A percentile compares a stretch with the other conserved stretches of the same genome.
phyloP scores from a whole-genome alignment of 35 echinoderm and acorn worm genomes.

The Apostichopus japonicus region DNA sequence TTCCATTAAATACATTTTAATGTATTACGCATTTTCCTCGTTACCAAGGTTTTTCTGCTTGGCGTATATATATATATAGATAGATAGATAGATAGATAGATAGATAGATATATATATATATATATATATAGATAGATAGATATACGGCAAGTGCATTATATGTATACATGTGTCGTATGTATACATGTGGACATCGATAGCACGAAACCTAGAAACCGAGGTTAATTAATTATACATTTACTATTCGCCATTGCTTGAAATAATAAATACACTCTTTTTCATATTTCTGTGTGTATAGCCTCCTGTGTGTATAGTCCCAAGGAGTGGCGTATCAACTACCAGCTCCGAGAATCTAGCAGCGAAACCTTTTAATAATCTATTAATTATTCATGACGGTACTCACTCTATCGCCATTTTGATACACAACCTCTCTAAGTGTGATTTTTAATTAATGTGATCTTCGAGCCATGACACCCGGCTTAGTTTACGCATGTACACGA shows the following conservation, averaged over 20 bases:
- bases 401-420: slow-evolving; percentile 14
- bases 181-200: no score
- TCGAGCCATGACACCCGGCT: not conserved
- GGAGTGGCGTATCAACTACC: not conserved
- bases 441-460: slow-evolving; percentile 35
- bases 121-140: no score
- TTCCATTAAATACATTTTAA: no score
- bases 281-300: not conserved
- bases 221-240: not conserved
- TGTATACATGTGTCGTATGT: no score
- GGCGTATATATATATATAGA: no score
- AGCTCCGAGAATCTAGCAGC: not conserved
- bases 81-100: no score
- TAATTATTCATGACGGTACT: slow-evolving; percentile 29
- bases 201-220: no score
- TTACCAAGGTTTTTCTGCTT: no score
- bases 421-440: slow-evolving; percentile 34
- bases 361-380: not conserved
- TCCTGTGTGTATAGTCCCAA: not conserved
- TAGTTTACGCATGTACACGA: not conserved
- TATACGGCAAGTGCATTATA: no score
- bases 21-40: no score
- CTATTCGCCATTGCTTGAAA: not conserved
- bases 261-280: not conserved
- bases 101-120: no score